Percentiles rank a stretch among this genome's conserved stretches.
These are phyloP conservation scores for Drosophila siamana DNA, from an alignment of 2,888 invertebrate genomes.

Conservation along the genomic window DNA sequence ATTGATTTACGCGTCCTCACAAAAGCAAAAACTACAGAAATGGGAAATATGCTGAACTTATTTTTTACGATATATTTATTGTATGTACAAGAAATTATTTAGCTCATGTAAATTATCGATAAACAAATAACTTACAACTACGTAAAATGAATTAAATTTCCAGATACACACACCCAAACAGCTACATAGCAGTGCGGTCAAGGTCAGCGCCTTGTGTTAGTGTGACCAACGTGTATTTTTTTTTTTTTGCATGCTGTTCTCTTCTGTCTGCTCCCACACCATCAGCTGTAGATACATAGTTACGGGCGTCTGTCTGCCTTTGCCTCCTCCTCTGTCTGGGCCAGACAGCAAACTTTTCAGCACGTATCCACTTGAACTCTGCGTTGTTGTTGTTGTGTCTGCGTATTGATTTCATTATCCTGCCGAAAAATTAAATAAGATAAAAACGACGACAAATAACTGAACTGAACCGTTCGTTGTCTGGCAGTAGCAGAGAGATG, in stretches of 20 bases:
- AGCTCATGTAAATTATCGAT: background rate
- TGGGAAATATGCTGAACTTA: background rate
- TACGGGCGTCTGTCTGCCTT: constrained; percentile 7
- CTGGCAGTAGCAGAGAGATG: constrained; percentile 16
- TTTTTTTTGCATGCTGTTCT: constrained; percentile 4
- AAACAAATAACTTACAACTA: background rate
- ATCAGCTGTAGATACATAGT: background rate
- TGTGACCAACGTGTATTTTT: constrained; percentile 15
- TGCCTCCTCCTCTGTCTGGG: constrained; percentile 4
- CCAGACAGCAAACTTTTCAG: constrained; percentile 33
- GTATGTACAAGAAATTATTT: background rate
- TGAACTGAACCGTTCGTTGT: constrained; percentile 2
- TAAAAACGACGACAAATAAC: background rate
- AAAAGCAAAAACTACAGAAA: background rate
- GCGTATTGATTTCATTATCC: constrained; percentile 42
- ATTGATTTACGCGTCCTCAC: constrained; percentile 41
- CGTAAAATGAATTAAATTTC: background rate
- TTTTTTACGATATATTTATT: background rate
- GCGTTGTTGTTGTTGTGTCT: constrained; percentile 21
- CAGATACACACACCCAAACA: background rate
- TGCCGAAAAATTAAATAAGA: constrained; percentile 8
- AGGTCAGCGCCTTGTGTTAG: constrained; percentile 50
- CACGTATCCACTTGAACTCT: constrained; percentile 23
- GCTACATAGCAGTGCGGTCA: constrained; percentile 19
- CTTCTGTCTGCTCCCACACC: constrained; percentile 35